phyloP scores from a whole-genome alignment of 2,113 vertebrate species.

The Fukomys damarensis region DNA sequence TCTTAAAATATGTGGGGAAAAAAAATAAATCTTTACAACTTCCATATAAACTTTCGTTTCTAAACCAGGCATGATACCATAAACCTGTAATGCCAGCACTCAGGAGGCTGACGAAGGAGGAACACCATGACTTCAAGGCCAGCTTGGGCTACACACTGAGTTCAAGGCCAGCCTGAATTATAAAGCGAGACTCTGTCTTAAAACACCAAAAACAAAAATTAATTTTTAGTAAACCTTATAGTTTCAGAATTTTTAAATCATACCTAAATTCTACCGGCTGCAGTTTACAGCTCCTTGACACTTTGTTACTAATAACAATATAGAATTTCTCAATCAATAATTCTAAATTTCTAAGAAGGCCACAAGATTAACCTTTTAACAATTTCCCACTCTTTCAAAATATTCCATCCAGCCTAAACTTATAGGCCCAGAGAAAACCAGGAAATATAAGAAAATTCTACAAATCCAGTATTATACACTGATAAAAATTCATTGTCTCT shows the following conservation, averaged over 20 bases:
- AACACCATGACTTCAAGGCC: too few relatives aligned
- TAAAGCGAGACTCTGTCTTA: too few relatives aligned
- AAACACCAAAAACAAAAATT: too few relatives aligned
- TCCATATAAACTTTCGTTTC: neutral
- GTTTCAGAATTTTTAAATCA: slow-evolving; percentile 39
- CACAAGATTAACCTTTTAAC: neutral
- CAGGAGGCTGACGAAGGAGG: too few relatives aligned
- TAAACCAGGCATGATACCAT: too few relatives aligned
- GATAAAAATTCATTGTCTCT: neutral
- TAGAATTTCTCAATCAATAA: slow-evolving; percentile 7
- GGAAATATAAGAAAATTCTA: neutral
- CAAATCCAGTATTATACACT: too few relatives aligned
- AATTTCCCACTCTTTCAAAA: neutral
- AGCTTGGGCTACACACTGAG: too few relatives aligned
- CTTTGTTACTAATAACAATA: neutral
- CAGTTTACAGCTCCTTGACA: neutral
- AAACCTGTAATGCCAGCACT: too few relatives aligned
- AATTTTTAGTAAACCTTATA: neutral
- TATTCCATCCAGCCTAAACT: neutral
- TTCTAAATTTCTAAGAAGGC: neutral
- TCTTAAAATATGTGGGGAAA: neutral
- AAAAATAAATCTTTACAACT: neutral
- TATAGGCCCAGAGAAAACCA: neutral
- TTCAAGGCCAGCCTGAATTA: too few relatives aligned
- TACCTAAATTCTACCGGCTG: neutral